phyloP scores from a whole-genome alignment of 1,140 invertebrate genomes.

The Araneus ventricosus region DNA sequence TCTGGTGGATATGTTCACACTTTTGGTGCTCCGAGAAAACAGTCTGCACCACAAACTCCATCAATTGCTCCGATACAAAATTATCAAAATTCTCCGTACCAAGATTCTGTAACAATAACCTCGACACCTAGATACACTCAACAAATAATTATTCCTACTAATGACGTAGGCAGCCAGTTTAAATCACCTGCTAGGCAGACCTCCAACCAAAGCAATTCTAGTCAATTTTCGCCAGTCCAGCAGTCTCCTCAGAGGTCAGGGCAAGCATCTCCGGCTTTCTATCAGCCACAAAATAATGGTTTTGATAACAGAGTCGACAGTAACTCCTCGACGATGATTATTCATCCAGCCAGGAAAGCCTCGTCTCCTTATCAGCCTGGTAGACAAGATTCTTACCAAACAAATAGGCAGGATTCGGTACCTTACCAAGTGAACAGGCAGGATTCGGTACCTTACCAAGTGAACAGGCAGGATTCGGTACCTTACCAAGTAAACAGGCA shows the following conservation, averaged over 20 bases:
- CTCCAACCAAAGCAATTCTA: constrained; percentile 56
- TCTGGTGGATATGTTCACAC: constrained; percentile 71
- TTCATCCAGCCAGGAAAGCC: not conserved
- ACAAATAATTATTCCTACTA: constrained; percentile 59
- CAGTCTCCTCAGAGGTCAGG: constrained; percentile 45
- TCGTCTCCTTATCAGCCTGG: not conserved
- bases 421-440: too few species aligned
- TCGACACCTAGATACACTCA: constrained; percentile 55
- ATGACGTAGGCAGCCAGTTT: constrained; percentile 2
- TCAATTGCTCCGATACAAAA: not conserved
- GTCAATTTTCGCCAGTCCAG: constrained; percentile 52
- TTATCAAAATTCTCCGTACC: constrained; percentile 16
- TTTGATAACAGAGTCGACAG: constrained; percentile 29
- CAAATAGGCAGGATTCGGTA: too few species aligned
- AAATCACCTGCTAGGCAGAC: constrained; percentile 52
- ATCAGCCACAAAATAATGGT: constrained; percentile 55
- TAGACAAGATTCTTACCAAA: too few species aligned
- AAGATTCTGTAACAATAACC: constrained; percentile 37
- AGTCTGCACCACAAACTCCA: constrained; percentile 13
- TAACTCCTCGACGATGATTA: not conserved
- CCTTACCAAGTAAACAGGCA: not conserved
- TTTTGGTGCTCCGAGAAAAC: constrained; percentile 59
- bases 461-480: not conserved
- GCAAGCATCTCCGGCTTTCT: constrained; percentile 27
- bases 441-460: too few species aligned